Percentiles rank a stretch among this genome's conserved stretches.
These are phyloP conservation scores for Vidua chalybeata DNA, from an alignment of 2,113 vertebrate species.

Conservation along the genomic window DNA sequence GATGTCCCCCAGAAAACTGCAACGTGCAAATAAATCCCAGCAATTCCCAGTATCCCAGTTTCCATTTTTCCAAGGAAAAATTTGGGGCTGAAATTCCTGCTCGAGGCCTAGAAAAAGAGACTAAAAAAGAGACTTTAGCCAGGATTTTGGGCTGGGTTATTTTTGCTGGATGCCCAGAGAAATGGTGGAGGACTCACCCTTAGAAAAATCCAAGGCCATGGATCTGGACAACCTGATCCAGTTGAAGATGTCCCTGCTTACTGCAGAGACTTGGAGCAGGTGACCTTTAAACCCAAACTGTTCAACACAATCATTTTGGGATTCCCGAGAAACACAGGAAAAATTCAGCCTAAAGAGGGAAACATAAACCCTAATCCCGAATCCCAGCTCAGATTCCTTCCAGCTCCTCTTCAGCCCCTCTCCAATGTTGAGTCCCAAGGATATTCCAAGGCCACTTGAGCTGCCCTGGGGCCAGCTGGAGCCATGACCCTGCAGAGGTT, in stretches of 20 bases:
- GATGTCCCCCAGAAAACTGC: no score
- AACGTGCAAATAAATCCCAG: no score
- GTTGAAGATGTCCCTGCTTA: neutral
- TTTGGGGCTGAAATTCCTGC: neutral
- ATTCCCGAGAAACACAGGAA: neutral
- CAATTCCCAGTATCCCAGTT: no score
- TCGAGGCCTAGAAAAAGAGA: neutral
- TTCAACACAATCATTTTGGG: neutral
- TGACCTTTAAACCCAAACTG: neutral
- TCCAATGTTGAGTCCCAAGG: rapidly evolving
- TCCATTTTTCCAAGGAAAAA: neutral
- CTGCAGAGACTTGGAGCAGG: no score
- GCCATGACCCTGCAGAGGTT: neutral
- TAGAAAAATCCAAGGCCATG: neutral
- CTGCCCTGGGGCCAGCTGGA: neutral
- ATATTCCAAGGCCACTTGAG: neutral
- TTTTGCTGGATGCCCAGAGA: neutral
- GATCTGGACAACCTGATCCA: neutral
- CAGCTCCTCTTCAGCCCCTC: neutral
- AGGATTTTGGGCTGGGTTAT: neutral
- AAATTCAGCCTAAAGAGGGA: neutral
- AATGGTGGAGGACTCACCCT: neutral
- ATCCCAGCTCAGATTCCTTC: neutral
- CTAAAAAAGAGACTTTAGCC: neutral
- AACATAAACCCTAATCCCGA: neutral